Evolutionary conservation across 2,797 vertebrate species (phyloP), one percentile per base, ranked within the genome.

Genomic region (Muscicapa comitata): DNA sequence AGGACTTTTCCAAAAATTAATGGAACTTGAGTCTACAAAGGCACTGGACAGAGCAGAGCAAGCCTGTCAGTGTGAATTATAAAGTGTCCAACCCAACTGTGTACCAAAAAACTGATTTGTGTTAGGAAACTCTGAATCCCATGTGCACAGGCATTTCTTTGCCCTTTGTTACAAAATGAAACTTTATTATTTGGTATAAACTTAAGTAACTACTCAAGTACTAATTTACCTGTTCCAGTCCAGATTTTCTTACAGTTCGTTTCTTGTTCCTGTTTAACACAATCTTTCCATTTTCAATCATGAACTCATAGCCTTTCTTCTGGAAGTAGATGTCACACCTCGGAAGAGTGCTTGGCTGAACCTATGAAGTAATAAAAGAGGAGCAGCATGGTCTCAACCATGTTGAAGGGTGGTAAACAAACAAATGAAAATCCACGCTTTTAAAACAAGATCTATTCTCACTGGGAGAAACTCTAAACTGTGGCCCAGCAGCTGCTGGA

Each of bases 271-370:
- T 98, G 59, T 98, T 97, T 91, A 99, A 93, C 48, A 99, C 93
- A 59, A 99, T 97, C 67, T 95, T 98, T 77, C 98, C 98, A 45
- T 98, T 98, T 59, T 97, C 97, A 93, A 98, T 93, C 31, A 86
- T 96, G 59, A 99, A 98, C 91, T 99, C 98, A 58, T 98, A 98
- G 65, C 98, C 98, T 95, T 97, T 98, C 45, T 98, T 97, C 86
- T 97, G 98, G 94, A 98, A 99, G 96, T 98, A 99, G 31, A 98
- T 86, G 86, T 98, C 98, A 97, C 99, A 99, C 28, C 92, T 93
- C 33, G 98, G 99, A 77, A 98, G 93, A 80, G 87, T 35, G 70
- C 70, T 92, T 42, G 98, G 96, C 51, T 97, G 96, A 72, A 98
- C 54, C 98, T 99, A 95, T 77, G 76, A 92, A 98, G 79, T 23